Conservation (phyloP, 2,888 invertebrate species). For the Epirrhoe alternata region DNA sequence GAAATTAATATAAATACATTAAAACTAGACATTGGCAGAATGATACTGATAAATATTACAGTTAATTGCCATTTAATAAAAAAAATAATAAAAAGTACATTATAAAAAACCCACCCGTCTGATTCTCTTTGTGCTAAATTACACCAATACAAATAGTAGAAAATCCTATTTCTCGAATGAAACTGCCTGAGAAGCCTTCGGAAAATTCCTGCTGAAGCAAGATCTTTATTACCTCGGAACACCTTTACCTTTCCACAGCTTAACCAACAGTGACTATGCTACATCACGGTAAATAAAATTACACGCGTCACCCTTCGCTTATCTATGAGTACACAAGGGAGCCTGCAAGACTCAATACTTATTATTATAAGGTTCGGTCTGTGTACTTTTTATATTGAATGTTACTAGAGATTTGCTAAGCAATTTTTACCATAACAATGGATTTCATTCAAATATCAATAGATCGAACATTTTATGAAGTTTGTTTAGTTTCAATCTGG, state of each 20-base stretch:
- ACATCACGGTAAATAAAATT: constrained; percentile 21
- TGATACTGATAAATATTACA: no score
- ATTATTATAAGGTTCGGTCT: neutral
- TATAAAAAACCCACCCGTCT: neutral
- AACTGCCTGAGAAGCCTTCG: constrained; percentile 46
- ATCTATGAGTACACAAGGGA: constrained; percentile 16
- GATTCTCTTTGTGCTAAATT: neutral
- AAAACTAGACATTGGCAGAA: no score
- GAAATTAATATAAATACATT: no score
- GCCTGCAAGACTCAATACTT: constrained; percentile 2
- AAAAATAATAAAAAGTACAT: neutral
- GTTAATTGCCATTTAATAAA: no score
- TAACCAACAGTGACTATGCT: constrained; percentile 3
- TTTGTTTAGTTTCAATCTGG: no score
- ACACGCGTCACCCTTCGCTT: constrained; percentile 16
- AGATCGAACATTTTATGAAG: no score
- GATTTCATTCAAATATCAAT: no score
- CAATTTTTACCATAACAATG: neutral
- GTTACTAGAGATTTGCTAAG: neutral
- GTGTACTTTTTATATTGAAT: neutral
- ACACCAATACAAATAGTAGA: constrained; percentile 12
- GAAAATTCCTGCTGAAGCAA: constrained; percentile 50
- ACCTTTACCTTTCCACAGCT: constrained; percentile 29
- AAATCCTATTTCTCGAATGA: constrained; percentile 44
- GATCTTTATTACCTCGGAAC: constrained; percentile 51